These are phyloP conservation scores for Eunapius fragilis DNA, from an alignment of 37 sponge, comb jelly and placozoan species.

Conservation along the genomic window DNA sequence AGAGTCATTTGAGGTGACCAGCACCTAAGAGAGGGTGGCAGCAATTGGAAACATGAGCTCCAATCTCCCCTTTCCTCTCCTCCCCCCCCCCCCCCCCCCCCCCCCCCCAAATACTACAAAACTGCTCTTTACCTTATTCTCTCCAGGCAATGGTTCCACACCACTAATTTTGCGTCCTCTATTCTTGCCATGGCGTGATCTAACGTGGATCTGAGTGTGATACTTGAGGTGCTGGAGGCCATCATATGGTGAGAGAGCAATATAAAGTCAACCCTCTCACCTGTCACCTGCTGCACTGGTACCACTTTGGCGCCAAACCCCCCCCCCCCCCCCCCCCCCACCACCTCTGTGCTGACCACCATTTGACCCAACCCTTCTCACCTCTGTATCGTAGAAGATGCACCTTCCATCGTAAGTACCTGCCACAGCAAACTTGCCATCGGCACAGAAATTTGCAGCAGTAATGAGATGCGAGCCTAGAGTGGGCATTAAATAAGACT, in stretches of 20 bases:
- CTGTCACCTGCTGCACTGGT: too few relatives aligned
- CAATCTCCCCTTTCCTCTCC: neutral
- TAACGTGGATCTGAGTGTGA: constrained; percentile 95
- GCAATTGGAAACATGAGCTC: neutral
- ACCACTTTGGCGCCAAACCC: too few relatives aligned
- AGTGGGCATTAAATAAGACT: too few relatives aligned
- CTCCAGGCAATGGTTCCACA: constrained; percentile 88
- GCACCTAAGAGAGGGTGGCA: constrained; percentile 45
- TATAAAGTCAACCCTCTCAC: too few relatives aligned
- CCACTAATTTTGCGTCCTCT: constrained; percentile 94
- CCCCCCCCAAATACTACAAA: neutral
- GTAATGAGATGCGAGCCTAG: constrained; percentile 87
- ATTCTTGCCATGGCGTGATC: constrained; percentile 91
- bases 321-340: too few relatives aligned
- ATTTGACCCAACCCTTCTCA: constrained; percentile 19
- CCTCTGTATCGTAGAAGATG: constrained; percentile 95
- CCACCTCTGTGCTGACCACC: too few relatives aligned
- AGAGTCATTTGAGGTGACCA: constrained; percentile 97
- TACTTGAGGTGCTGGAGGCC: constrained; percentile 88
- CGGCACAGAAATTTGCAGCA: constrained; percentile 92
- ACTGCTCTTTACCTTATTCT: constrained; percentile 69
- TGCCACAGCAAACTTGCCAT: constrained; percentile 89
- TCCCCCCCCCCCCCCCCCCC: neutral
- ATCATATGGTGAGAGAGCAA: too few relatives aligned
- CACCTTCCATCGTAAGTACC: constrained; percentile 98